Conservation (phyloP, 1,140 invertebrate species). For the Drosophila obscura region DNA sequence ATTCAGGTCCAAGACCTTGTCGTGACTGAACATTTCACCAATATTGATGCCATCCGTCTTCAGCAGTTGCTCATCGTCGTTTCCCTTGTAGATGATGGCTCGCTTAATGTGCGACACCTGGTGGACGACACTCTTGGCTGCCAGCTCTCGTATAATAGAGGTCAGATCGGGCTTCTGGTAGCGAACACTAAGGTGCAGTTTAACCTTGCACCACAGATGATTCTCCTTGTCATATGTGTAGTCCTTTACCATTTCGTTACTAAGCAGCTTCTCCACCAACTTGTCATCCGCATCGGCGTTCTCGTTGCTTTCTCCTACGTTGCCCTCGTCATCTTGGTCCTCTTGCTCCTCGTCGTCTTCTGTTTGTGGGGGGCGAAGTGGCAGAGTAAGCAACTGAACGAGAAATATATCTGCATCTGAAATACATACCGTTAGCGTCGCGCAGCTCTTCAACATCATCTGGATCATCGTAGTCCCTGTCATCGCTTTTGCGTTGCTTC, state of each 20-base stretch:
- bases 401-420: too few species aligned
- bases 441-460: slow-evolving; percentile 88
- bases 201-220: slow-evolving; percentile 90
- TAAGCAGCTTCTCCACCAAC: slow-evolving; percentile 84
- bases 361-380: slow-evolving; percentile 58
- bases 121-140: slow-evolving; percentile 90
- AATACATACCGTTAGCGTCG: slow-evolving; percentile 77
- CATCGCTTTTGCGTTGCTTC: slow-evolving; percentile 86
- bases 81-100: slow-evolving; percentile 90
- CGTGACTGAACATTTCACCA: slow-evolving; percentile 93
- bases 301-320: slow-evolving; percentile 84
- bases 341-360: slow-evolving; percentile 89
- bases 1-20: slow-evolving; percentile 92
- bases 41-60: slow-evolving; percentile 99
- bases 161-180: slow-evolving; percentile 90
- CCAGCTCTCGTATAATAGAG: slow-evolving; percentile 90
- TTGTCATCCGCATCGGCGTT: slow-evolving; percentile 85
- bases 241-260: slow-evolving; percentile 83
- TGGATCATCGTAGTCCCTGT: slow-evolving; percentile 91
- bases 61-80: slow-evolving; percentile 86
- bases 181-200: slow-evolving; percentile 87
- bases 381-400: background rate
- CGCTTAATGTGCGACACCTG: slow-evolving; percentile 92
- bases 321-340: slow-evolving; percentile 87
- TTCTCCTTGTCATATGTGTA: slow-evolving; percentile 91